phyloP scores from a whole-genome alignment of 2,888 invertebrate genomes.

The Pristionchus arcanus region DNA sequence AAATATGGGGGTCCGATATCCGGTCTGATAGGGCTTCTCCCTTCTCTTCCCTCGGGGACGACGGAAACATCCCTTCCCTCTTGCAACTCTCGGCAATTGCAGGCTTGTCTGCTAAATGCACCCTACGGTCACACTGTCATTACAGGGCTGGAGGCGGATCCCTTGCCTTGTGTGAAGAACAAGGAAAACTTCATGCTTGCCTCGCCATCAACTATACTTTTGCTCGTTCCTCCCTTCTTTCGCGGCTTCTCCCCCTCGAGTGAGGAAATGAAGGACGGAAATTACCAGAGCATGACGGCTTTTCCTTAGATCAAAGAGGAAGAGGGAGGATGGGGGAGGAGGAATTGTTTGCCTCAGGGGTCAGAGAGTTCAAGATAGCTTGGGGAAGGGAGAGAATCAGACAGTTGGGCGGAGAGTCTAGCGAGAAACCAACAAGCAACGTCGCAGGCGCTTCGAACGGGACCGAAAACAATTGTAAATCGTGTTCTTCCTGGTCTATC shows the following conservation, averaged over 20 bases:
- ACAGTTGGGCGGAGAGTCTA: background rate
- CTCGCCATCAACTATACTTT: background rate
- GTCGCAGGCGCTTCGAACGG: background rate
- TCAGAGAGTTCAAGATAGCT: background rate
- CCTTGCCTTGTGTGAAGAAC: background rate
- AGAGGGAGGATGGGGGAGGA: background rate
- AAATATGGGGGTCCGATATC: background rate
- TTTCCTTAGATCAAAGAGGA: conserved; percentile 32
- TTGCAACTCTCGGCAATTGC: background rate
- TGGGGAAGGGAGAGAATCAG: background rate
- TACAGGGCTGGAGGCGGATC: background rate
- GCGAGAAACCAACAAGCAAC: background rate
- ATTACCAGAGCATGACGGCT: conserved; percentile 14
- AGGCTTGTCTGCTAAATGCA: background rate
- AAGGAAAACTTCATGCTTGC: background rate
- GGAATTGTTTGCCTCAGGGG: background rate
- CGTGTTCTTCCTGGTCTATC: conserved; percentile 18
- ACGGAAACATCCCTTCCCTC: background rate
- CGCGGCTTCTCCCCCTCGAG: background rate
- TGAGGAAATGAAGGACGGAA: conserved; percentile 36
- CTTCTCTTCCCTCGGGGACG: background rate
- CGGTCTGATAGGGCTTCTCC: conserved; percentile 11
- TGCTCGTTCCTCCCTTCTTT: background rate
- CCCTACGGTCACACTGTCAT: background rate
- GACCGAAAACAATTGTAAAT: background rate